phyloP scores from a whole-genome alignment of 2,888 invertebrate species.

The Lycaena phlaeas region DNA sequence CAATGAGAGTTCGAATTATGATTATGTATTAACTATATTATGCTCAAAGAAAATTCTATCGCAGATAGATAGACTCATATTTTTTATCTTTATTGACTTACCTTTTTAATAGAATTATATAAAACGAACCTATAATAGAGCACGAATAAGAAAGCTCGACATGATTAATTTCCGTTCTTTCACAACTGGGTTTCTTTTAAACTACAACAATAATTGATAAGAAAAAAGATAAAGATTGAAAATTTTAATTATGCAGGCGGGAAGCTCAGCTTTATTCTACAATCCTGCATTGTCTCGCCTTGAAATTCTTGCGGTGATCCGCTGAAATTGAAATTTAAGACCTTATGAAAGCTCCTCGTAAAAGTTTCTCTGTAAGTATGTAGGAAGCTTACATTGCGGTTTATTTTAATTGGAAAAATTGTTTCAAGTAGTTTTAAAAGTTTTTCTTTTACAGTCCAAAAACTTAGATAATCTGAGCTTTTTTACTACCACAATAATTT shows the following conservation, averaged over 20 bases:
- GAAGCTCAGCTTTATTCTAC: constrained; percentile 6
- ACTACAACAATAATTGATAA: constrained; percentile 2
- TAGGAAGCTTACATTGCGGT: constrained; percentile 27
- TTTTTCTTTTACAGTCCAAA: no score
- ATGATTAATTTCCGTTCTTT: constrained; percentile 1
- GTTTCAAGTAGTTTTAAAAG: constrained; percentile 5
- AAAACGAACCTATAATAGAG: no score
- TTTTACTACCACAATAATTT: no score
- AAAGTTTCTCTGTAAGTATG: constrained; percentile 17
- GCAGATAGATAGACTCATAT: no score
- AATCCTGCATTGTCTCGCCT: constrained; percentile 29
- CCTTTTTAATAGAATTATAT: no score
- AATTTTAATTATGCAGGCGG: constrained; percentile 11
- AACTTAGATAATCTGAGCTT: no score
- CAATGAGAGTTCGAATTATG: no score
- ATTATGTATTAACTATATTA: no score
- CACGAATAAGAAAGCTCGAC: no score
- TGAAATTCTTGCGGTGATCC: constrained; percentile 40
- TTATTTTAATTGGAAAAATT: constrained; percentile 21
- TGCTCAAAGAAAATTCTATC: no score
- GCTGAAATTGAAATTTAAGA: constrained; percentile 60
- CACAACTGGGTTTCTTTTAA: not conserved
- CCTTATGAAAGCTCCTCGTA: constrained; percentile 36
- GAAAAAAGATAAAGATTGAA: not conserved
- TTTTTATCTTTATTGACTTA: no score